Evolutionary conservation across 2,797 vertebrate species (phyloP), one percentile per base, ranked within the genome.

Genomic region (Paguma larvata): DNA sequence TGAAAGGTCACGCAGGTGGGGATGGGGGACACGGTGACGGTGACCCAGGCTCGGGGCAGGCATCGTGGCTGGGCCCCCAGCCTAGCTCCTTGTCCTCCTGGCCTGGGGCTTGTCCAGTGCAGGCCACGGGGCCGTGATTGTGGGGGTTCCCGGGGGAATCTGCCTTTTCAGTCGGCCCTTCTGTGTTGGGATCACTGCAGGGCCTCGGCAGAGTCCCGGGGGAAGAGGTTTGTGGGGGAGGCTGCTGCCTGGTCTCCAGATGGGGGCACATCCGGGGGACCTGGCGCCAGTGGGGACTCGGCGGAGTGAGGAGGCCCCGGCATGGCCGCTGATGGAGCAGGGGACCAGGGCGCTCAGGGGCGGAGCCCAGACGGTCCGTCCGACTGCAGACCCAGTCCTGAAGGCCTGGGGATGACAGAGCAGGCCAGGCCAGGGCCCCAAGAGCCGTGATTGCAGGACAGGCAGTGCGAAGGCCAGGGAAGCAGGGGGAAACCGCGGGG

Each of bases 11-110:
- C 25, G 27, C n/a, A 3, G 32, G 2, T 23, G 21, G 44, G 10
- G 32, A 83, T 2, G 2, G 6, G 12, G 12, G 46, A 21, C 5
- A 0, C 12, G 7, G 78, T 3, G 3, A 44, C 25, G 10, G 34
- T 38, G n/a, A 25, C 79, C 62, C 12, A 3, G 19, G 48, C 12
- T 0, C 27, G 14, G 46, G 46, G 72, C 21, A 34, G 7, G 83
- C 3, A 11, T 14, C 12, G 1, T 0, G 6, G 80, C n/a, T n/a
- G n/a, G 3, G 5, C 25, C 70, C 70, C 41, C 25, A 8, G 0
- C 63, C 63, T 27, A 25, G 32, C 30, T 53, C 14, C 32, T 59
- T 4, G 0, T 75, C 38, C 25, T 41, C 41, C 19, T 34, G 3
- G 1, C 27, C 3, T 7, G 25, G 38, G 18, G 65, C 18, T 18